Percentiles rank a stretch among this genome's conserved stretches.
phyloP scores from a whole-genome alignment of 1,140 invertebrate species.

The Choristoneura fumiferana region DNA sequence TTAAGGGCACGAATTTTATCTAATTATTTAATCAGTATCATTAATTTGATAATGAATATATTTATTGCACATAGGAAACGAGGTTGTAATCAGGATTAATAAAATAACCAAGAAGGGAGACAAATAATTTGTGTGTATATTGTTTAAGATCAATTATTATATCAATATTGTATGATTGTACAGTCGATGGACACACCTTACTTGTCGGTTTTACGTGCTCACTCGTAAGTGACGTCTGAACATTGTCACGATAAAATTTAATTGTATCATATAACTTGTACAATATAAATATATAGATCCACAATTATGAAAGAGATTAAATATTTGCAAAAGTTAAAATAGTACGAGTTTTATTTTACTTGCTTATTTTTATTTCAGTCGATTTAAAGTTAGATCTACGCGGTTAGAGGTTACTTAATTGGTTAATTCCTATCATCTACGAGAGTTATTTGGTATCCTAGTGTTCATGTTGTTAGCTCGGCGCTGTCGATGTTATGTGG shows the following conservation, averaged over 20 bases:
- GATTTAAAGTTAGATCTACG: slow-evolving; percentile 28
- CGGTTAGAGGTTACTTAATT: slow-evolving; percentile 32
- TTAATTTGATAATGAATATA: slow-evolving; percentile 39
- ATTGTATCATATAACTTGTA: slow-evolving; percentile 79
- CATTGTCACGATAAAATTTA: slow-evolving; percentile 63
- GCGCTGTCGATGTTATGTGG: slow-evolving; percentile 54
- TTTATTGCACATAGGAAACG: slow-evolving; percentile 73
- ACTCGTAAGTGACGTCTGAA: slow-evolving; percentile 40
- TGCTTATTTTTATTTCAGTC: slow-evolving; percentile 39
- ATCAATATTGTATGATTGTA: slow-evolving; percentile 59
- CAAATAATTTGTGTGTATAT: slow-evolving; percentile 76
- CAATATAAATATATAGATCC: slow-evolving; percentile 80
- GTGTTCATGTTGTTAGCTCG: slow-evolving; percentile 26
- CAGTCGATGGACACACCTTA: slow-evolving; percentile 53
- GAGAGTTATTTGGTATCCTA: slow-evolving; percentile 45
- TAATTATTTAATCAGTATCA: slow-evolving; percentile 37
- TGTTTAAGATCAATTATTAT: slow-evolving; percentile 64
- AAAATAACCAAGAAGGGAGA: slow-evolving; percentile 58
- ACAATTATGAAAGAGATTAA: slow-evolving; percentile 80
- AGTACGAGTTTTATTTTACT: slow-evolving; percentile 56
- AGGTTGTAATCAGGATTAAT: slow-evolving; percentile 70
- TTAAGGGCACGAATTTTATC: slow-evolving; percentile 43
- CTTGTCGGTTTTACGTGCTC: slow-evolving; percentile 49
- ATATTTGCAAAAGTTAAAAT: slow-evolving; percentile 79
- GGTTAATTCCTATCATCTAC: no score